These are phyloP conservation scores for Isichthys henryi DNA, from an alignment of 2,113 vertebrate species.

Conservation along the genomic window DNA sequence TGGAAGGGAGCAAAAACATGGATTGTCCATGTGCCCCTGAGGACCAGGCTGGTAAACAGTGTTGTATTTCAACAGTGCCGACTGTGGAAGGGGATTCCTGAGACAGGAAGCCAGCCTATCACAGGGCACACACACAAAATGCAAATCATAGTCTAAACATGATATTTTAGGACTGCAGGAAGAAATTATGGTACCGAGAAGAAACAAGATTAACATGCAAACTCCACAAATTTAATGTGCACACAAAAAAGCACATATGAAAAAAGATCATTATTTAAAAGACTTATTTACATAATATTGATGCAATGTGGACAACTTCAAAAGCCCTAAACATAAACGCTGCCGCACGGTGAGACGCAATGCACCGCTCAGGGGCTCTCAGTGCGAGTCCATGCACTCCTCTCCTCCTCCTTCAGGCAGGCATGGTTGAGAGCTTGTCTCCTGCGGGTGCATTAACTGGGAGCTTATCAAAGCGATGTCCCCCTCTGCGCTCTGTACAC, in stretches of 20 bases:
- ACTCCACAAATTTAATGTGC: background rate
- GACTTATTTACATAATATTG: conserved; percentile 4
- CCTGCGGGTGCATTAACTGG: background rate
- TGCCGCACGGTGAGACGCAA: background rate
- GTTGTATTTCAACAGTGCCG: too few species aligned
- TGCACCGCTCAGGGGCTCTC: background rate
- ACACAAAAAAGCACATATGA: background rate
- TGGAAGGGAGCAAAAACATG: background rate
- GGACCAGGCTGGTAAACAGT: background rate
- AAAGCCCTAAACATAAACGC: background rate
- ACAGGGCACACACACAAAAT: background rate
- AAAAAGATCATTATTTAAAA: background rate
- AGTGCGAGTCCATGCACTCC: background rate
- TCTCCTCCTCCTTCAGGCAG: background rate
- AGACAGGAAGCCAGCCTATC: background rate
- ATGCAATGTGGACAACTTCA: background rate
- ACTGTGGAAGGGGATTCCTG: background rate
- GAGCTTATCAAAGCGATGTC: background rate
- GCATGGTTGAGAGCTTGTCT: background rate
- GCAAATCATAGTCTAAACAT: background rate
- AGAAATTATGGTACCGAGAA: background rate
- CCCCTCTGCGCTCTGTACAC: background rate
- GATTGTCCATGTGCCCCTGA: background rate
- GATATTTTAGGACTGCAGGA: background rate
- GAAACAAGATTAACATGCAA: background rate